Evolutionary conservation across 2,888 invertebrate genomes (phyloP).

Genomic region (Drosophila mercatorum): DNA sequence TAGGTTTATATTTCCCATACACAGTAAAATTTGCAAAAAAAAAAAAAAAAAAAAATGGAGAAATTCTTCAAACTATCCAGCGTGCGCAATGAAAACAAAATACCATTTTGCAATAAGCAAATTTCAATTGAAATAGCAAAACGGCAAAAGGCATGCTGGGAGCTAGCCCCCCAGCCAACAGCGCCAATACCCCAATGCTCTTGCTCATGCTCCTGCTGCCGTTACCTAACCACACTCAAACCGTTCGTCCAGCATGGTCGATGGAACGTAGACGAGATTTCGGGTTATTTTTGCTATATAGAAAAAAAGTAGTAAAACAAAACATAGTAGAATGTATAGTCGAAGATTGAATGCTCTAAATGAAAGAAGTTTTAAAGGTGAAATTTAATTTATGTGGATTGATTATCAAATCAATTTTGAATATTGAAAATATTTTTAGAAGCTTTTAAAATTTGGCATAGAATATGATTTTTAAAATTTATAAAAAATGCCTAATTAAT

Average conservation of each 20-base stretch:
- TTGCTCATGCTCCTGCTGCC: no score
- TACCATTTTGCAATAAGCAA: conserved; percentile 74
- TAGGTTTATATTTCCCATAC: conserved; percentile 43
- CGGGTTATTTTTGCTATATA: conserved; percentile 20
- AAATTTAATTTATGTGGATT: background rate
- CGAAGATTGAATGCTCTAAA: background rate
- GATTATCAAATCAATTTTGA: no score
- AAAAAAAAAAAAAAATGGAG: conserved; percentile 2
- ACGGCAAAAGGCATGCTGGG: conserved; percentile 58
- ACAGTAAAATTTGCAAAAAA: conserved; percentile 27
- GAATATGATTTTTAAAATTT: no score
- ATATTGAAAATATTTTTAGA: no score
- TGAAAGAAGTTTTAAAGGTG: background rate
- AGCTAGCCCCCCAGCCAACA: background rate
- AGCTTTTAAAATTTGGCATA: no score
- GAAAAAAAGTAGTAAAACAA: background rate
- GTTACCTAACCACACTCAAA: conserved; percentile 9
- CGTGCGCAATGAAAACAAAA: conserved; percentile 50
- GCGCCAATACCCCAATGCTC: background rate
- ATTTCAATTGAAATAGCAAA: conserved; percentile 77
- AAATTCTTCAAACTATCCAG: conserved; percentile 64
- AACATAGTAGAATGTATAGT: background rate
- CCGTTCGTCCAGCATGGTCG: conserved; percentile 24
- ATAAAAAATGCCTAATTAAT: no score
- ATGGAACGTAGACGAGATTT: conserved; percentile 31